These are phyloP conservation scores for Sturnus vulgaris DNA, from an alignment of 2,113 vertebrate species.

Conservation along the genomic window DNA sequence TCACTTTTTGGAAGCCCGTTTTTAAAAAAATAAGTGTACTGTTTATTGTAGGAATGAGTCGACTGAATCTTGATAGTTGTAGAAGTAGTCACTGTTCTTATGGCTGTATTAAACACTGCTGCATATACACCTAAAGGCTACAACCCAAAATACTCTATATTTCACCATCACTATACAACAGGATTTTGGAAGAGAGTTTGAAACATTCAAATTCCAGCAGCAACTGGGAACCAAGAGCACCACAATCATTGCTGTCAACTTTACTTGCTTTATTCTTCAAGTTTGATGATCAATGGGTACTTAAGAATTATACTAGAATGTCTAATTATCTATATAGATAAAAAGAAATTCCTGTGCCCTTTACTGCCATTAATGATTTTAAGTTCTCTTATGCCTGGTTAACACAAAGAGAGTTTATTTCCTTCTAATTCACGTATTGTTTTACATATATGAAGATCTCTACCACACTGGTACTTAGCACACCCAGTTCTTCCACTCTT, in stretches of 20 bases:
- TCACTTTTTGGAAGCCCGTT: not conserved
- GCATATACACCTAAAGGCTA: not conserved
- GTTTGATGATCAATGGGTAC: not conserved
- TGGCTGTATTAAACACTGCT: not conserved
- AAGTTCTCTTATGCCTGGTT: not conserved
- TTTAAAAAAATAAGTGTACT: not conserved
- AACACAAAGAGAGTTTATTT: not conserved
- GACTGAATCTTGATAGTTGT: not conserved
- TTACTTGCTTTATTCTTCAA: not conserved
- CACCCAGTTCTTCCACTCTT: not conserved
- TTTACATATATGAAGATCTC: not conserved
- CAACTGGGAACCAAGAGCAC: not conserved
- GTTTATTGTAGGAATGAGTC: not conserved
- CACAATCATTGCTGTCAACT: not conserved
- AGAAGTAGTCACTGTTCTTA: not conserved
- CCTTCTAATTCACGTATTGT: not conserved
- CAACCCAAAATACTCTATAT: not conserved
- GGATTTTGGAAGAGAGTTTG: not conserved
- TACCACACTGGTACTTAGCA: not conserved
- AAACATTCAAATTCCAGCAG: not conserved
- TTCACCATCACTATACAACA: not conserved
- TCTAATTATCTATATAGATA: not conserved
- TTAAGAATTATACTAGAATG: not conserved
- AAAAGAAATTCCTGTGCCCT: not conserved
- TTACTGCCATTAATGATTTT: not conserved